These are phyloP conservation scores for Poecilia wingei DNA, from an alignment of 2,797 vertebrate genomes.

Conservation along the genomic window DNA sequence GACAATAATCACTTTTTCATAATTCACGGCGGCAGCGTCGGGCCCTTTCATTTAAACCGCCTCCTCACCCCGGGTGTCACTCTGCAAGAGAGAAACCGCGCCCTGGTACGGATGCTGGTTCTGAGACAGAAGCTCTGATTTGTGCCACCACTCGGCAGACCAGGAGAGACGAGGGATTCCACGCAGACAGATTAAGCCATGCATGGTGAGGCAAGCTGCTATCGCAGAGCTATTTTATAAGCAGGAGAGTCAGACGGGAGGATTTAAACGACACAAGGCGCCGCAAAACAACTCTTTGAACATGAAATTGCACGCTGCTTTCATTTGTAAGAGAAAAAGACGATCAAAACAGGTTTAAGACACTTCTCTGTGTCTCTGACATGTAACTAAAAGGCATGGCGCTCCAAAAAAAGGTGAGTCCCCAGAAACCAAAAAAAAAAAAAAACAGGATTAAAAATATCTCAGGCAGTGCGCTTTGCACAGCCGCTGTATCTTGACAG, in stretches of 20 bases:
- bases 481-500: not conserved
- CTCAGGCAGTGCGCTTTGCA: not conserved
- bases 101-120: constrained; percentile 33
- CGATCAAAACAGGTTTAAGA: constrained; percentile 34
- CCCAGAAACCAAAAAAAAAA: constrained; percentile 24
- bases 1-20: constrained; percentile 56
- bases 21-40: constrained; percentile 38
- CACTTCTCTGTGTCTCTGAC: constrained; percentile 27
- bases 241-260: constrained; percentile 49
- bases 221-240: constrained; percentile 43
- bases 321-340: constrained; percentile 42
- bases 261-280: constrained; percentile 51
- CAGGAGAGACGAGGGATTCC: constrained; percentile 38
- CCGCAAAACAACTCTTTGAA: constrained; percentile 59
- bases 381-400: constrained; percentile 21
- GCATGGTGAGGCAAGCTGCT: constrained; percentile 58
- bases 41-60: constrained; percentile 52
- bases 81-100: constrained; percentile 36
- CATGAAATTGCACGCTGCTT: constrained; percentile 41
- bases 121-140: constrained; percentile 43
- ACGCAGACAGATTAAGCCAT: constrained; percentile 62
- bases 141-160: constrained; percentile 46
- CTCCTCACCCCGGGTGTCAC: constrained; percentile 43
- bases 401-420: constrained; percentile 35
- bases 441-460: constrained; percentile 38